Conservation (phyloP, 2,113 vertebrate genomes). For the Anhinga rufa region DNA sequence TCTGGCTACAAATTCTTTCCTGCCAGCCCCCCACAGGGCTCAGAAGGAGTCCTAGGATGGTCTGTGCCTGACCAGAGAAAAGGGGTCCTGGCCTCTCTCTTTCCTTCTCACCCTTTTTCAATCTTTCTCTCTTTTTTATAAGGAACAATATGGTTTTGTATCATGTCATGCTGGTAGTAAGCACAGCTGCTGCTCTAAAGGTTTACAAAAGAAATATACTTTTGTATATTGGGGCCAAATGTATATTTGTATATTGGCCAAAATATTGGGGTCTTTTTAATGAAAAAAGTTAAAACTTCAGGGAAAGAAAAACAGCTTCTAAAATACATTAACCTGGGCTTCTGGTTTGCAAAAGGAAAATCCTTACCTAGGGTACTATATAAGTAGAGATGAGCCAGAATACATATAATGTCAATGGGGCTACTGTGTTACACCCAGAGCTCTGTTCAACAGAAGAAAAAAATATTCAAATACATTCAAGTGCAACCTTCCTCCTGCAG, state of each 20-base stretch:
- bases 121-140: background rate
- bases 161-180: conserved; percentile 41
- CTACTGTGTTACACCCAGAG: background rate
- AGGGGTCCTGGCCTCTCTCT: conserved; percentile 39
- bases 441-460: background rate
- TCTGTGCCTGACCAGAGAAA: conserved; percentile 64
- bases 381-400: background rate
- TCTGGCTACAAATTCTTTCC: conserved; percentile 78
- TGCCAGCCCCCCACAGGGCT: conserved; percentile 81
- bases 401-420: background rate
- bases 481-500: background rate
- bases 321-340: background rate
- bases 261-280: background rate
- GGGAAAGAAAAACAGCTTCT: background rate
- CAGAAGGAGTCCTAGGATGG: conserved; percentile 71
- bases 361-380: background rate
- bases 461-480: background rate
- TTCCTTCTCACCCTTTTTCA: conserved; percentile 17
- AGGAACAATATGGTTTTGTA: conserved; percentile 24
- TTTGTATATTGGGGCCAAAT: too few species aligned
- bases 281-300: background rate
- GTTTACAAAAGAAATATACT: conserved; percentile 1
- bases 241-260: background rate
- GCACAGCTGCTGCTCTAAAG: conserved; percentile 49
- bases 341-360: background rate